Percentiles rank a stretch among this genome's conserved stretches.
Conservation (phyloP, 2,113 vertebrate species). For the Ovis aries region DNA sequence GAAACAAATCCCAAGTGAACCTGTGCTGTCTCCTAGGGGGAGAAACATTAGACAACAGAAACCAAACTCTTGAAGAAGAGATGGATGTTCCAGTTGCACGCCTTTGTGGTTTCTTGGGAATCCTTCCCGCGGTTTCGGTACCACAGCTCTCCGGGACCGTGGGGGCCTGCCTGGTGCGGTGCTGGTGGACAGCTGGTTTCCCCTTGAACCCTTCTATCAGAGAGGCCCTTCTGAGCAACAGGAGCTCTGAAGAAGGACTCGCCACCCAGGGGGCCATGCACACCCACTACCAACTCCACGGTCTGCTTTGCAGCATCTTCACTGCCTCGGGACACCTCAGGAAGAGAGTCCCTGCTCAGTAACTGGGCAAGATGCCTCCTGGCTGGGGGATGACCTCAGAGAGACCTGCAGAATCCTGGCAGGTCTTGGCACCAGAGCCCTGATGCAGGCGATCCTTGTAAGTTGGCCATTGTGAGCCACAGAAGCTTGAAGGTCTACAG, state of each 20-base stretch:
- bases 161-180: neutral
- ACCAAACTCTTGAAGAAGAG: neutral
- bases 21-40: neutral
- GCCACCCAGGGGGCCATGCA: rapidly evolving
- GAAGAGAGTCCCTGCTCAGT: neutral
- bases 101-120: neutral
- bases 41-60: neutral
- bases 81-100: rapidly evolving
- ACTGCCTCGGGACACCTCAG: neutral
- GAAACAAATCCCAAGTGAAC: neutral
- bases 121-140: neutral
- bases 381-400: no score
- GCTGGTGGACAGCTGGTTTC: no score
- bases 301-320: neutral
- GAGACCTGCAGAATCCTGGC: neutral
- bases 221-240: neutral
- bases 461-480: rapidly evolving
- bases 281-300: neutral
- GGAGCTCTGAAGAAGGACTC: neutral
- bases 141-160: rapidly evolving
- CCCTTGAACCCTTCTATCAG: neutral
- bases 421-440: no score
- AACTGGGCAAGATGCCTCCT: neutral
- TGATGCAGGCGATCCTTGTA: neutral
- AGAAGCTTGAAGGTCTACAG: neutral